A percentile compares a stretch with the other conserved stretches of the same genome.
Evolutionary conservation across 2,888 invertebrate species (phyloP).

Genomic region (Drosophila koepferae): DNA sequence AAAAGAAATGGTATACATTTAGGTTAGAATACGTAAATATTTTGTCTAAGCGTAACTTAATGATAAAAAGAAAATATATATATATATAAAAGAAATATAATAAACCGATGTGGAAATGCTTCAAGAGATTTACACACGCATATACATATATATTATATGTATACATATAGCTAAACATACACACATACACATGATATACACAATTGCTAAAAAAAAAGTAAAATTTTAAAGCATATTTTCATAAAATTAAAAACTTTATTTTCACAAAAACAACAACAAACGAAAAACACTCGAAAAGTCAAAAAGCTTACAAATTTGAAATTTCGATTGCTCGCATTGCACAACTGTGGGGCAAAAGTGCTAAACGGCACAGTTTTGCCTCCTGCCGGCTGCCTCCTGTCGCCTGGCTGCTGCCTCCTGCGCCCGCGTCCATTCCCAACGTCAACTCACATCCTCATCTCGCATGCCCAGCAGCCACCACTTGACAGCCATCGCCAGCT

Average conservation of each 20-base stretch:
- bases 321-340: conserved; percentile 60
- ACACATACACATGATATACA: conserved; percentile 27
- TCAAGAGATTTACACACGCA: conserved; percentile 49
- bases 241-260: conserved; percentile 60
- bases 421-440: conserved; percentile 10
- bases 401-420: background rate
- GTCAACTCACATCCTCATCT: conserved; percentile 26
- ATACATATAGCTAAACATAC: conserved; percentile 33
- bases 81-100: background rate
- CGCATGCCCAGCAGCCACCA: conserved; percentile 64
- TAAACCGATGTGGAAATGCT: conserved; percentile 40
- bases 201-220: conserved; percentile 37
- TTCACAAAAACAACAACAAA: conserved; percentile 35
- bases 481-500: conserved; percentile 73
- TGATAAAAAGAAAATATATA: conserved; percentile 59
- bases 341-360: conserved; percentile 54
- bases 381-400: background rate
- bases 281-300: conserved; percentile 5
- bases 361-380: conserved; percentile 38
- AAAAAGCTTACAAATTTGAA: conserved; percentile 32
- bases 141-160: conserved; percentile 20
- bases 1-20: conserved; percentile 71
- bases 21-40: conserved; percentile 78
- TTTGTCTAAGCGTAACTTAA: conserved; percentile 77
- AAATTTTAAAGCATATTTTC: conserved; percentile 67